Percentiles rank a stretch among this genome's conserved stretches.
Conservation (phyloP, 92 coral and sea anemone genomes). For the Chrysogorgia sp. region DNA sequence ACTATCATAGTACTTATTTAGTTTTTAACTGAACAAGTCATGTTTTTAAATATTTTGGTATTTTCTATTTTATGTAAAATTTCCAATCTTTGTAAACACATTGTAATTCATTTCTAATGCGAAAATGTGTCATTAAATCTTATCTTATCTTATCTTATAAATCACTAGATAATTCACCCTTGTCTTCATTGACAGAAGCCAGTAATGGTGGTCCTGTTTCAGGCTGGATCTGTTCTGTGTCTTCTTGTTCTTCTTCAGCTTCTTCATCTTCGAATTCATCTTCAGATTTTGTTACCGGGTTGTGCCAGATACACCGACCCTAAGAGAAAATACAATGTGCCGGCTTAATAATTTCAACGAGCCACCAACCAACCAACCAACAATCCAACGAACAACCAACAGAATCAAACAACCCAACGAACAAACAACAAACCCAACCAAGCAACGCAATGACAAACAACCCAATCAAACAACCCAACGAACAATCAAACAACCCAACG, state of each 20-base stretch:
- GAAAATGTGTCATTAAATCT: too few species aligned
- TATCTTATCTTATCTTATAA: too few species aligned
- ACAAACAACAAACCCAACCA: not conserved
- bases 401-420: not conserved
- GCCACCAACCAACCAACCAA: not conserved
- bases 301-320: constrained; percentile 99
- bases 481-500: not conserved
- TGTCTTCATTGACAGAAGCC: constrained; percentile 86
- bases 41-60: too few species aligned
- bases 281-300: constrained; percentile 87
- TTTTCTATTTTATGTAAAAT: too few species aligned
- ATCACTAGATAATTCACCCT: constrained; percentile 47
- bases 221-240: constrained; percentile 81
- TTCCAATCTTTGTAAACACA: too few species aligned
- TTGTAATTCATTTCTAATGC: too few species aligned
- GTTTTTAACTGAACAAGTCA: too few species aligned
- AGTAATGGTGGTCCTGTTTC: constrained; percentile 89
- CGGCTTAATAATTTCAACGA: not conserved
- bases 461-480: not conserved
- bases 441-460: not conserved
- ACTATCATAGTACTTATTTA: too few species aligned
- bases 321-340: constrained; percentile 2
- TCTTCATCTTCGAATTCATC: constrained; percentile 99
- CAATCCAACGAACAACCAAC: not conserved
- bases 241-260: constrained; percentile 88